Base-by-base conservation (phyloP, 2,888 invertebrate genomes). In the Metalampra italica region DNA sequence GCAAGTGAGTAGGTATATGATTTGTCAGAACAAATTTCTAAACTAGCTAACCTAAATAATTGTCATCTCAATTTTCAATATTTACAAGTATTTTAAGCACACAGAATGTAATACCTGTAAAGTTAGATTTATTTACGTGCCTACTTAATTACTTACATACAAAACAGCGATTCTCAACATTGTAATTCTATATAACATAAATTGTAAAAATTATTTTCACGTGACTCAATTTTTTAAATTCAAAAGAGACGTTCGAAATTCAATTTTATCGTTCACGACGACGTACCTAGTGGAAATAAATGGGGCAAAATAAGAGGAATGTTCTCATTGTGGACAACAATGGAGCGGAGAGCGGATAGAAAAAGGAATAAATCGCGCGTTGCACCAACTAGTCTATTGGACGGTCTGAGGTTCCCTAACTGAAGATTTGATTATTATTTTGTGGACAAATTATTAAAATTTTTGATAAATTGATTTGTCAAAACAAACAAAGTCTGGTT, bases 301-400 rank as follows among this genome's bases (percentile, higher is more conserved):
- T 12, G 11, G 13, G 37, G 45, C 14, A 45, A 45, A 45, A 51
- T 36, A 47, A 41, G 38, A 45, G 45, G 47, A 45, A 30, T 48
- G 15, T 46, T 34, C 36, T 41, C 13, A 39, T 56, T 59, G 55
- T 55, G 46, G 50, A 50, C 48, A 50, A 73, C 72, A 73, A 74
- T 75, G 55, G 66, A 60, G 51, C 57, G 56, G 56, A 55, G 61
- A 56, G 54, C 49, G 55, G 50, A 52, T 54, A 47, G 46, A 69
- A 36, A 73, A 73, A 71, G 48, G 60, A 67, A 54, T 59, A 64
- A 67, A 60, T 48, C 30, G 41, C 46, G 46, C 38, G 57, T 71
- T 68, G 64, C 66, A 66, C 64, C 66, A 75, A 70, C 72, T 56
- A 62, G 66, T 64, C 65, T 63, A 29, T n/a, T 37, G 36, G 55